These are phyloP conservation scores for Halocaridina rubra DNA, from an alignment of 2,888 invertebrate species.

Conservation along the genomic window DNA sequence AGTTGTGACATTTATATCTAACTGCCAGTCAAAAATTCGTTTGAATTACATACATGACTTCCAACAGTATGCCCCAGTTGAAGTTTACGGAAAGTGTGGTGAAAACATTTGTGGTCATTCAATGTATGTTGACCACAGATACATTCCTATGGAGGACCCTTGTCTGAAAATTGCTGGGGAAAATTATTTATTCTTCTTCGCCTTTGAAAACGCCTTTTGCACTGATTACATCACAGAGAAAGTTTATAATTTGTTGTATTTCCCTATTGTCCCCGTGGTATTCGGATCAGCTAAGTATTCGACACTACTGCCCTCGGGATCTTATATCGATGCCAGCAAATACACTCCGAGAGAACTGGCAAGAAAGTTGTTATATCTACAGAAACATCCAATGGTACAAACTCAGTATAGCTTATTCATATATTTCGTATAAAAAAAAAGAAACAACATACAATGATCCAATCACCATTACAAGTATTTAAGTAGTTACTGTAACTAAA, in stretches of 20 bases:
- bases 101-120: slow-evolving; percentile 15
- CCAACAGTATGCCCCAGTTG: slow-evolving; percentile 1
- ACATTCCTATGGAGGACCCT: neutral
- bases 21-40: slow-evolving; percentile 27
- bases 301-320: slow-evolving; percentile 24
- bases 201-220: slow-evolving; percentile 54
- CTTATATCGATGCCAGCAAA: slow-evolving; percentile 41
- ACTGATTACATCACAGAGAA: slow-evolving; percentile 56
- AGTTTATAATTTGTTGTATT: slow-evolving; percentile 40
- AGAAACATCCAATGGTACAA: slow-evolving; percentile 3
- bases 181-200: slow-evolving; percentile 46
- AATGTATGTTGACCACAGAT: neutral
- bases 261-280: slow-evolving; percentile 52
- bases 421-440: too few relatives aligned
- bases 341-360: slow-evolving; percentile 49
- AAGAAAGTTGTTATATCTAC: neutral
- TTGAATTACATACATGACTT: slow-evolving; percentile 20
- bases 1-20: slow-evolving; percentile 37
- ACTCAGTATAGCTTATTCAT: too few relatives aligned
- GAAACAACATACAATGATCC: too few relatives aligned
- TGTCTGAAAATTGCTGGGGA: slow-evolving; percentile 18
- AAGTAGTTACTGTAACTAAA: too few relatives aligned
- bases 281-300: slow-evolving; percentile 45
- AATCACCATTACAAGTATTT: too few relatives aligned
- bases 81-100: slow-evolving; percentile 41